A percentile compares a stretch with the other conserved stretches of the same genome.
Conservation (phyloP, 1,140 invertebrate species). For the Platyscapa corneri region DNA sequence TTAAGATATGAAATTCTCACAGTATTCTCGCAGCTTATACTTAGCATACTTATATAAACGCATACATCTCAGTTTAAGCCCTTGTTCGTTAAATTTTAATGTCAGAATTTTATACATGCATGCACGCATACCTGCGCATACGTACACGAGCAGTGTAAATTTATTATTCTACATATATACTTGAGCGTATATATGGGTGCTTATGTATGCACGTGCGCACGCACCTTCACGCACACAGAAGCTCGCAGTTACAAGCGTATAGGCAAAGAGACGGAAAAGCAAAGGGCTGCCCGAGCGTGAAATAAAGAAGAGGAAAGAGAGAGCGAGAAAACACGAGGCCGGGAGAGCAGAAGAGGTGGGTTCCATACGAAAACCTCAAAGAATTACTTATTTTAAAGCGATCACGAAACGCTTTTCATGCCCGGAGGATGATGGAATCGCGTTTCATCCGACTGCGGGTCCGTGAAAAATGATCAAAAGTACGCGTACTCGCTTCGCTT, state of each 20-base stretch:
- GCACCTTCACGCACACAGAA: neutral
- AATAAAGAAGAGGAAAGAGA: conserved; percentile 55
- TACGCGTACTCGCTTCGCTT: neutral
- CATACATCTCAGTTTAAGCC: neutral
- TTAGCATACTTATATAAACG: neutral
- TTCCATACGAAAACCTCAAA: conserved; percentile 66
- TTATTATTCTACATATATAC: neutral
- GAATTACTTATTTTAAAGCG: conserved; percentile 71
- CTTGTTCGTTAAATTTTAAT: neutral
- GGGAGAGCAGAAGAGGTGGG: conserved; percentile 25
- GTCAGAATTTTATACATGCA: too few relatives aligned
- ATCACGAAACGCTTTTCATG: conserved; percentile 70
- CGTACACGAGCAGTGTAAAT: too few relatives aligned
- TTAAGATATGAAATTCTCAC: neutral
- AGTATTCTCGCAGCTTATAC: neutral
- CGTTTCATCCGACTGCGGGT: conserved; percentile 62
- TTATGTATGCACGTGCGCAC: neutral
- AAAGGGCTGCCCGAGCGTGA: conserved; percentile 29
- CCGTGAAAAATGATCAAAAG: conserved; percentile 62
- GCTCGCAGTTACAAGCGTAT: neutral
- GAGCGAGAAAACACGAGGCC: neutral
- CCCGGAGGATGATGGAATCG: conserved; percentile 67
- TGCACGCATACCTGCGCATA: too few relatives aligned
- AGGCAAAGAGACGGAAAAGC: conserved; percentile 11
- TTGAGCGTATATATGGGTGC: too few relatives aligned